phyloP scores from a whole-genome alignment of 2,113 vertebrate species.

The Paramisgurnus dabryanus region DNA sequence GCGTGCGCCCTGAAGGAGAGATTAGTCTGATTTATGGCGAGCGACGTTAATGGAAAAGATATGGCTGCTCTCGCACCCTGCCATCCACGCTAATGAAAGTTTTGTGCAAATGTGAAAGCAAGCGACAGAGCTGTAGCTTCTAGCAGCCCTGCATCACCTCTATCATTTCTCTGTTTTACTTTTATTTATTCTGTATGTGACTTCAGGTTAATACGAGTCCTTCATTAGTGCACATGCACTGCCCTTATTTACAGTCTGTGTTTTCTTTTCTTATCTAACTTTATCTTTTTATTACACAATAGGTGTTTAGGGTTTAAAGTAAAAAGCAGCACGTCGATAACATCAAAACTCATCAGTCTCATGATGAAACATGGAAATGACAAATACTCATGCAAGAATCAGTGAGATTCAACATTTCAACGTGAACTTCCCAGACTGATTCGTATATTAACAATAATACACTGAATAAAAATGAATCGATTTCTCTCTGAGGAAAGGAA shows the following conservation, averaged over 20 bases:
- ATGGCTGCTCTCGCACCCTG: slow-evolving; percentile 62
- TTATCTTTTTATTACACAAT: background rate
- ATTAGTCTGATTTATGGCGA: slow-evolving; percentile 79
- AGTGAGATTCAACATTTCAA: too few species aligned
- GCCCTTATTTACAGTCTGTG: slow-evolving; percentile 41
- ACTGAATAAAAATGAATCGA: too few species aligned
- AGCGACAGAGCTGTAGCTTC: slow-evolving; percentile 38
- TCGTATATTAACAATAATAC: too few species aligned
- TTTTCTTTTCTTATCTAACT: slow-evolving; percentile 26
- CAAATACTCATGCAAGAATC: too few species aligned
- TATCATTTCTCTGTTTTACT: slow-evolving; percentile 52
- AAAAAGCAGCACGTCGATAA: too few species aligned
- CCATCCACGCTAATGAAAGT: slow-evolving; percentile 81
- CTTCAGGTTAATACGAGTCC: slow-evolving; percentile 33
- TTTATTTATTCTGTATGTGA: slow-evolving; percentile 32
- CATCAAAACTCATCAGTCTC: too few species aligned
- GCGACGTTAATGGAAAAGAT: slow-evolving; percentile 74
- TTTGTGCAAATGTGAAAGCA: slow-evolving; percentile 79
- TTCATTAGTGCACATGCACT: slow-evolving; percentile 13
- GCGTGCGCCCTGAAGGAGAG: slow-evolving; percentile 71
- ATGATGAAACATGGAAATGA: too few species aligned
- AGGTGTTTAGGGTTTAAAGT: too few species aligned
- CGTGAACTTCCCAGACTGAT: too few species aligned
- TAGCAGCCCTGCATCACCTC: slow-evolving; percentile 28
- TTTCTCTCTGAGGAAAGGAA: too few species aligned